Base-by-base conservation (phyloP, 35 echinoderm and acorn worm species). In the Diadema setosum region DNA sequence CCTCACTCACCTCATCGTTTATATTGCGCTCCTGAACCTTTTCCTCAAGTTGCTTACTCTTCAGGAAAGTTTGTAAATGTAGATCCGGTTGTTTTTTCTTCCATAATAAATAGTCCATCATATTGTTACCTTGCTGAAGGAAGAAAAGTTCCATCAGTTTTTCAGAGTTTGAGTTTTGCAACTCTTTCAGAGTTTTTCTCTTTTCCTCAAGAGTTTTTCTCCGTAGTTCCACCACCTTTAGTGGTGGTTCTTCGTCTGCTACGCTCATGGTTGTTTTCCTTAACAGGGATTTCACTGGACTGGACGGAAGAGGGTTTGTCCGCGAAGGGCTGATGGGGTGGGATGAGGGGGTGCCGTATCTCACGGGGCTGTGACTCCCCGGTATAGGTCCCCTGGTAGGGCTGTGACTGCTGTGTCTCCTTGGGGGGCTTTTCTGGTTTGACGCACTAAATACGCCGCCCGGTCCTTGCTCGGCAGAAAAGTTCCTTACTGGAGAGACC, bases 31-130 rank as follows among this genome's bases (percentile, higher is more conserved):
- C 86, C 45, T 93, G 75, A 46, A 81, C 39, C 56, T 83, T 67
- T 31, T 91, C 96, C 49, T 99, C 96, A 4, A 99, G 89, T 52
- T 91, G 86, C 23, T 88, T 93, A 67, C 82, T 94, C 45, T 84
- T 55, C 40, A 99, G 80, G 42, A 86, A 95, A 12, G 64, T 56
- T 59, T 84, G 58, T 21, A 99, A 84, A 21, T 91, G 81, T 37
- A 43, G 46, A 58, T 84, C 91, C 36, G 96, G 93, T 60, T 80
- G 61, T 42, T 91, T 90, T 87, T 90, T 99, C 46, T 97, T 96
- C 95, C 95, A 99, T 6, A 80, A 21, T 36, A 90, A 17, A 78
- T 88, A 99, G 59, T 99, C 96, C 96, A 99, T 99, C 96, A 99
- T 99, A 78, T 99, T 99, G 39, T 90, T 58, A 42, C 90, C 90